Evolutionary conservation across 2,113 vertebrate genomes (phyloP).

Genomic region (Trematocara marginatum): DNA sequence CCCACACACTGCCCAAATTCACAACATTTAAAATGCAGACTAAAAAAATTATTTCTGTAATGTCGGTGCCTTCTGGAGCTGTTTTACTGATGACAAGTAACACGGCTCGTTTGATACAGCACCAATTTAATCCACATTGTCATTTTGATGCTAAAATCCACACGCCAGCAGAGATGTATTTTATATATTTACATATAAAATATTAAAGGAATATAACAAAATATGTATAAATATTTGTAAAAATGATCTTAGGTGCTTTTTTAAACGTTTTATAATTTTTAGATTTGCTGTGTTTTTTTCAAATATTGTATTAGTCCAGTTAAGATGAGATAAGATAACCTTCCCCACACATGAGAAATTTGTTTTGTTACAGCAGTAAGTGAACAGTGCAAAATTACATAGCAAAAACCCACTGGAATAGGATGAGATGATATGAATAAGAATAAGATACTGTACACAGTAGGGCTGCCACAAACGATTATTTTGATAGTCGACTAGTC

Average conservation of each 20-base stretch:
- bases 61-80: neutral
- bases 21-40: neutral
- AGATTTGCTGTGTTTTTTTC: neutral
- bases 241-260: neutral
- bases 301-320: neutral
- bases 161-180: neutral
- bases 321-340: neutral
- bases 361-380: neutral
- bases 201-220: neutral
- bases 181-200: neutral
- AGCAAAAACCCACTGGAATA: fast-evolving
- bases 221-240: neutral
- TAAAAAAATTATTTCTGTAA: neutral
- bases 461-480: neutral
- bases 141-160: neutral
- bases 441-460: neutral
- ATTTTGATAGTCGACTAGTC: too few relatives aligned
- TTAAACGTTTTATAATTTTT: neutral
- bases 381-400: neutral
- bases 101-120: neutral
- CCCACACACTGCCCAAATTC: neutral
- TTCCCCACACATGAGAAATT: neutral
- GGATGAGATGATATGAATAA: neutral
- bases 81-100: neutral
- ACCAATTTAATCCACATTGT: neutral